phyloP scores from a whole-genome alignment of 2,113 vertebrate genomes.

The Corythornis cristatus region DNA sequence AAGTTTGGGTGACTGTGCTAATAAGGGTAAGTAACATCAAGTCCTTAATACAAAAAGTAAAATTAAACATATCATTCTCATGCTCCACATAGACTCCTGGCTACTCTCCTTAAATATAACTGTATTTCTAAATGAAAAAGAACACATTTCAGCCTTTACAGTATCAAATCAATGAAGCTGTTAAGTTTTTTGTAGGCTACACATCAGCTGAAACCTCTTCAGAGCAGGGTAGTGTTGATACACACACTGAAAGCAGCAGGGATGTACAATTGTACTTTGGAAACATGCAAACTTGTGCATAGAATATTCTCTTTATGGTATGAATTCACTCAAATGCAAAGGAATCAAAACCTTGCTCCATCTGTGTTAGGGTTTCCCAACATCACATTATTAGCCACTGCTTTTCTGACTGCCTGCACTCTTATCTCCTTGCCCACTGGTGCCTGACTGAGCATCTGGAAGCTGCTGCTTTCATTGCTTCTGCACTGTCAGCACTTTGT shows the following conservation, averaged over 20 bases:
- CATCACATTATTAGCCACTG: background rate
- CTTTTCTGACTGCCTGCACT: background rate
- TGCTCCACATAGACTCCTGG: background rate
- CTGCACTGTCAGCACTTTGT: constrained; percentile 19
- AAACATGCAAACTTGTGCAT: background rate
- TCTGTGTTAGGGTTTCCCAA: background rate
- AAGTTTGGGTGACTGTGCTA: background rate
- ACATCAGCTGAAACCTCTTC: background rate
- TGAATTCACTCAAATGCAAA: background rate
- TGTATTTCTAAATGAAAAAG: background rate
- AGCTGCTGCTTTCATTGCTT: background rate
- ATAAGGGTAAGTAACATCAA: background rate
- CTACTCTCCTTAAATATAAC: background rate
- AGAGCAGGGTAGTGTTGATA: background rate
- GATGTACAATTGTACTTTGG: background rate
- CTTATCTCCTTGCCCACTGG: background rate
- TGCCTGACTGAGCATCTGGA: background rate
- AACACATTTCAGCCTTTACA: background rate
- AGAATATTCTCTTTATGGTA: background rate
- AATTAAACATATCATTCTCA: background rate
- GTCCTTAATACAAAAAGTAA: background rate
- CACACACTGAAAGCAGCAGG: background rate
- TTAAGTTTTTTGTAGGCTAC: background rate
- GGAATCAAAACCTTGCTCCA: background rate
- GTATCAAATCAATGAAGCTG: background rate